phyloP scores from a whole-genome alignment of 2,888 invertebrate genomes.

The Sarcophaga caerulescens region DNA sequence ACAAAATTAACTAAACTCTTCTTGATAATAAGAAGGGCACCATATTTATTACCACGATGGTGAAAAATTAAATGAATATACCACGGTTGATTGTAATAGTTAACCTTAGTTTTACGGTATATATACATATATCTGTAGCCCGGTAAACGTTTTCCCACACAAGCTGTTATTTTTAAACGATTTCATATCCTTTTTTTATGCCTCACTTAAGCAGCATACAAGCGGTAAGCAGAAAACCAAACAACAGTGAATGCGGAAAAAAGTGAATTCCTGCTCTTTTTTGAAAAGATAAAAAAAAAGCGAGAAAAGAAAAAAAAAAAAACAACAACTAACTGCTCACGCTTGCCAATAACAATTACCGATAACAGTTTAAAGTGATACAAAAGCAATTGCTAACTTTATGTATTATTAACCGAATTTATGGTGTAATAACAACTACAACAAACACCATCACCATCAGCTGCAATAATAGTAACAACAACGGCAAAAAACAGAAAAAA shows the following conservation, averaged over 20 bases:
- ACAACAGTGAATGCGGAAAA: no score
- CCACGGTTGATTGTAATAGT: not conserved
- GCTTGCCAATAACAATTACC: slow-evolving; percentile 64
- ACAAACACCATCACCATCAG: slow-evolving; percentile 32
- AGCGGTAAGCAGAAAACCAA: not conserved
- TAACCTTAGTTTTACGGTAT: not conserved
- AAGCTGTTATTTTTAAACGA: not conserved
- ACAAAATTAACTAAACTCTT: no score
- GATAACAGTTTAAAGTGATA: slow-evolving; percentile 64
- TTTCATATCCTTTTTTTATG: not conserved
- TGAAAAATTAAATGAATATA: not conserved
- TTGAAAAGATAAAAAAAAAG: not conserved
- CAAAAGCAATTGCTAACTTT: slow-evolving; percentile 64
- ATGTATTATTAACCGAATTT: slow-evolving; percentile 66
- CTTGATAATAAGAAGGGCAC: no score
- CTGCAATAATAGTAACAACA: slow-evolving; percentile 36
- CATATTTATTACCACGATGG: no score
- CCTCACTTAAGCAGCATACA: not conserved
- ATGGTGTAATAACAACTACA: slow-evolving; percentile 57
- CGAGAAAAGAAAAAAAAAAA: slow-evolving; percentile 42
- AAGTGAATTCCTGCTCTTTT: not conserved
- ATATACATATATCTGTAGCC: no score
- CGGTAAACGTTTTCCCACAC: not conserved
- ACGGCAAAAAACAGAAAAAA: not conserved
- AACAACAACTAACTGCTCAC: slow-evolving; percentile 42